Evolutionary conservation across 2,113 vertebrate genomes (phyloP), one percentile per base, ranked within the genome.

Genomic region (Hemichromis elongatus): DNA sequence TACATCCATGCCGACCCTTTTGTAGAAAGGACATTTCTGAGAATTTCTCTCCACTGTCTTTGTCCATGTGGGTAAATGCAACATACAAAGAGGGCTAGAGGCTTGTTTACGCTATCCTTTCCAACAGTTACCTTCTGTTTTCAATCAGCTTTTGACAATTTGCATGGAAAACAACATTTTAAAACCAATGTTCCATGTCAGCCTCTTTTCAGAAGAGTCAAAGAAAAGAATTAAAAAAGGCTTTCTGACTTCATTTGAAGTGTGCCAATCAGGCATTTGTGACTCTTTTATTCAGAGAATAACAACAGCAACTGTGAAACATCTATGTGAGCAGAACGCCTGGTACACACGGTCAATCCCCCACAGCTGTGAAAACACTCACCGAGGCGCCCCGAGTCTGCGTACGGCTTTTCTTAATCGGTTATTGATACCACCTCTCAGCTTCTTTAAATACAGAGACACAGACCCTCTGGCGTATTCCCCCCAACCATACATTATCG

Each of bases 321-420:
- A 85, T 66, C 82, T 28, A 53, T 54, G 5, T 40, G 66, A 78
- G 1, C 79, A 30, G 28, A 63, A 37, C 6, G 19, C 26, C 59
- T 80, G 68, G 18, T 42, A 14, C 53, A 80, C 54, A 68, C 21
- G 68, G 28, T 79, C 35, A 24, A 59, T 77, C 47, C 75, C 55
- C 40, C 53, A 26, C 86, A 86, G 87, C 88, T 89, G 83, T 80
- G 54, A 86, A 91, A 93, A 89, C 88, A 86, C 37, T 66, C 40
- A 1, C 85, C 4, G 8, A 30, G 53, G 18, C 13, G 9, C 78
- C 52, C 63, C 30, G 59, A 56, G 77, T 80, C 47, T 50, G 33
- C 68, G 28, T n/a, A 2, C 9, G 59, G 40, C 33, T 73, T 52
- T 30, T 56, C 42, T 89, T 28, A 52, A 63, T 86, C 55, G 57